These are phyloP conservation scores for Indicator maculatus DNA, from an alignment of 2,113 vertebrate genomes.

Conservation along the genomic window DNA sequence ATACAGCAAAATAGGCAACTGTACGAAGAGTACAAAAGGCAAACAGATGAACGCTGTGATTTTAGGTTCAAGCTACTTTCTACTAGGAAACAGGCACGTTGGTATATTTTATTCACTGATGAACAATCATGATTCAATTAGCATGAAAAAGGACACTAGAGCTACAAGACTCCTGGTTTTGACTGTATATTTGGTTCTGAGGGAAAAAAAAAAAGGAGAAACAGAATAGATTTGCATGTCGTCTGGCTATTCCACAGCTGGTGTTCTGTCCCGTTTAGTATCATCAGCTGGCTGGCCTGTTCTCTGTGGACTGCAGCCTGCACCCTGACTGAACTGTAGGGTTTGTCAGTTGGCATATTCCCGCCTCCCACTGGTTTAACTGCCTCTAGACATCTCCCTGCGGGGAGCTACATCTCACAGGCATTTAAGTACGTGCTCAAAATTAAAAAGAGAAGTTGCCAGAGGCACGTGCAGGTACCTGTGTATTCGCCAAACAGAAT, in stretches of 20 bases:
- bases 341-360: neutral
- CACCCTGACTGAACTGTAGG: neutral
- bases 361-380: neutral
- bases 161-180: neutral
- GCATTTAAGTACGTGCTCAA: neutral
- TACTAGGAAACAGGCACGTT: neutral
- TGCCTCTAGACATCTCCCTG: neutral
- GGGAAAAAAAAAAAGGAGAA: neutral
- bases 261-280: neutral
- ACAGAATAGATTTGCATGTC: neutral
- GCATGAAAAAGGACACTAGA: neutral
- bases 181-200: neutral
- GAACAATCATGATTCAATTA: neutral
- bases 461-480: rapidly evolving
- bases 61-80: neutral
- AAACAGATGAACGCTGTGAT: neutral
- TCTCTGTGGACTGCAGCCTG: neutral
- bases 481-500: neutral
- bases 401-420: neutral
- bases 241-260: neutral
- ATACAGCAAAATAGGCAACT: neutral
- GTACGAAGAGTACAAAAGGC: neutral
- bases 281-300: neutral
- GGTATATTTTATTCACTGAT: neutral
- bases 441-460: neutral